Evolutionary conservation across 2,113 vertebrate species (phyloP).

Genomic region (Rhipidura dahli): DNA sequence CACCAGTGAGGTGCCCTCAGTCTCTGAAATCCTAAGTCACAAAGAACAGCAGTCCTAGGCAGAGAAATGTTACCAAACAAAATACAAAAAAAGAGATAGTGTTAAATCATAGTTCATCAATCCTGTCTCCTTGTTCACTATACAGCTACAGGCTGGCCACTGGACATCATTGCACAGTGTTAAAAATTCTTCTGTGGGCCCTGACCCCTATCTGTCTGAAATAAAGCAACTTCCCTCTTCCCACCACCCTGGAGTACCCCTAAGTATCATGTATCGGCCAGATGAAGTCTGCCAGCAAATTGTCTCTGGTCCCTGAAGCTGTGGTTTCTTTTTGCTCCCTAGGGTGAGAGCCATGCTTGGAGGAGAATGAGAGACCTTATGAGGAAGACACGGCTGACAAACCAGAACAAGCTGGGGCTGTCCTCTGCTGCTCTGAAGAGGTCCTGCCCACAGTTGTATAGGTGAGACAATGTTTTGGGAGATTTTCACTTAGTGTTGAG

Average conservation of each 20-base stretch:
- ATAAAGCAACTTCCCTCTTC: neutral
- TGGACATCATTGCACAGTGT: neutral
- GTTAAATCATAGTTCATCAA: neutral
- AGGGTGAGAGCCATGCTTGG: slow-evolving; percentile 78
- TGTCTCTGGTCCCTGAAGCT: neutral
- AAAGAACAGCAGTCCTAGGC: neutral
- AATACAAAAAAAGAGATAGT: neutral
- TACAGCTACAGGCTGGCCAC: neutral
- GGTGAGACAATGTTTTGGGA: slow-evolving; percentile 51
- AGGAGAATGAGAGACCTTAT: slow-evolving; percentile 80
- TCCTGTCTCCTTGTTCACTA: neutral
- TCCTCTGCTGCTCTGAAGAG: slow-evolving; percentile 79
- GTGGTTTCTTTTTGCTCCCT: neutral
- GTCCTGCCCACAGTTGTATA: slow-evolving; percentile 86
- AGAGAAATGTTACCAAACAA: neutral
- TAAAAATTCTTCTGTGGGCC: neutral
- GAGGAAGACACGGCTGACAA: slow-evolving; percentile 75
- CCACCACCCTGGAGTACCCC: neutral
- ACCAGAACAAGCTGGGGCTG: slow-evolving; percentile 75
- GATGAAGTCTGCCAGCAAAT: neutral
- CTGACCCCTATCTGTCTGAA: neutral
- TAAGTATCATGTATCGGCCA: neutral
- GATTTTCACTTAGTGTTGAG: neutral
- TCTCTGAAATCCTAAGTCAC: neutral
- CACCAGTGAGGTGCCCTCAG: neutral